Evolutionary conservation across 1,140 invertebrate genomes (phyloP).

Genomic region (Sinella curviseta): DNA sequence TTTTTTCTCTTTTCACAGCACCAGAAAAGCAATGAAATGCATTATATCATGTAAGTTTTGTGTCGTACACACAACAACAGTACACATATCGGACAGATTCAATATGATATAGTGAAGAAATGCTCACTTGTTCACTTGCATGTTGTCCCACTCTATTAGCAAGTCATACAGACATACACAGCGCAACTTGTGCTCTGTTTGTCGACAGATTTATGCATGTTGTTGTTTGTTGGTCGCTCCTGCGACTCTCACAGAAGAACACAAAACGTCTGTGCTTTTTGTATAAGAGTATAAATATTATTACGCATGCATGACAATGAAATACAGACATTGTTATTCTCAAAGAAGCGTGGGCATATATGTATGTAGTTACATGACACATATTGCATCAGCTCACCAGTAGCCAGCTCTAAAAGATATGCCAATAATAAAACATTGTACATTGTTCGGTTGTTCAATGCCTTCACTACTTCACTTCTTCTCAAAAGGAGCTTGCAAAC

Average conservation of each 20-base stretch:
- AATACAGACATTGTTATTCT: not conserved
- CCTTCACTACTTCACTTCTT: not conserved
- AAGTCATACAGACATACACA: not conserved
- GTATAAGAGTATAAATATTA: not conserved
- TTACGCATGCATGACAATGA: not conserved
- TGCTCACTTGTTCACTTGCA: not conserved
- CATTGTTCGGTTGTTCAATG: not conserved
- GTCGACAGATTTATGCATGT: conserved; percentile 20
- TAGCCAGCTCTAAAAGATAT: not conserved
- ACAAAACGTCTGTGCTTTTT: not conserved
- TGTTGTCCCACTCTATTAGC: not conserved
- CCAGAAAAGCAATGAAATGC: conserved; percentile 10
- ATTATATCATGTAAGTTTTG: conserved; percentile 4
- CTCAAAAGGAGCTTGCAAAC: not conserved
- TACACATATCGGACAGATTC: not conserved
- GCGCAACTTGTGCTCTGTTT: not conserved
- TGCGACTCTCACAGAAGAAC: not conserved
- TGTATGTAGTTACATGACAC: no score
- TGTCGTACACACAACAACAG: not conserved
- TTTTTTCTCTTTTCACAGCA: not conserved
- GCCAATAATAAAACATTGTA: conserved; percentile 9
- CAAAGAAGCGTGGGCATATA: not conserved
- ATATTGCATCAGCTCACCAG: conserved; percentile 1
- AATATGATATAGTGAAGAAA: not conserved
- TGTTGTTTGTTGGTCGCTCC: not conserved